phyloP scores from a whole-genome alignment of 92 coral and sea anemone genomes.

The Heliopora coerulea region DNA sequence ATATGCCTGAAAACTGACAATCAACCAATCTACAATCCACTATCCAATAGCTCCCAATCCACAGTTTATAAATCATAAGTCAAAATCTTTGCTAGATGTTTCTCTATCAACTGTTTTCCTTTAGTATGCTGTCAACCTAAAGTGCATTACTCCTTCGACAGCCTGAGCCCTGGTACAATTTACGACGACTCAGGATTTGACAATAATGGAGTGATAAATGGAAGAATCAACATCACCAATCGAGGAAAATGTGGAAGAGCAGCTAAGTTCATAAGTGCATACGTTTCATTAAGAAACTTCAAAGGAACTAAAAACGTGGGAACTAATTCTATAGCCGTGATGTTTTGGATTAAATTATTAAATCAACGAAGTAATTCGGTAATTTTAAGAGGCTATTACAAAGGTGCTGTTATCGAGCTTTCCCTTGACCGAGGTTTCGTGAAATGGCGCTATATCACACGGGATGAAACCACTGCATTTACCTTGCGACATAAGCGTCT shows the following conservation, averaged over 20 bases:
- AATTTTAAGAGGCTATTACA: slow-evolving; percentile 16
- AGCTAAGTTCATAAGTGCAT: slow-evolving; percentile 13
- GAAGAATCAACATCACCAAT: not conserved
- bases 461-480: slow-evolving; percentile 15
- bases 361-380: slow-evolving; percentile 20
- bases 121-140: slow-evolving; percentile 33
- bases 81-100: too few species aligned
- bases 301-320: not conserved
- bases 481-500: not conserved
- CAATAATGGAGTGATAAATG: slow-evolving; percentile 22
- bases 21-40: too few species aligned
- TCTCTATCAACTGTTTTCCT: not conserved
- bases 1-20: too few species aligned
- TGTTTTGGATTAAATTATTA: slow-evolving; percentile 24
- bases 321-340: slow-evolving; percentile 15
- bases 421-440: slow-evolving; percentile 17
- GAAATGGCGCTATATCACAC: slow-evolving; percentile 13
- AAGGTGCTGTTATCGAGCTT: slow-evolving; percentile 27
- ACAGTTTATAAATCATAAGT: too few species aligned
- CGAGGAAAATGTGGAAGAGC: slow-evolving; percentile 38
- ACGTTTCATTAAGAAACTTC: slow-evolving; percentile 10
- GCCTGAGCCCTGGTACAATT: not conserved
- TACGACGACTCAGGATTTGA: slow-evolving; percentile 34
- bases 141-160: slow-evolving; percentile 29
- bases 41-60: too few species aligned